Percentiles rank a stretch among this genome's conserved stretches.
Evolutionary conservation across 2,113 vertebrate genomes (phyloP).

Genomic region (Notarius lentiginosus): DNA sequence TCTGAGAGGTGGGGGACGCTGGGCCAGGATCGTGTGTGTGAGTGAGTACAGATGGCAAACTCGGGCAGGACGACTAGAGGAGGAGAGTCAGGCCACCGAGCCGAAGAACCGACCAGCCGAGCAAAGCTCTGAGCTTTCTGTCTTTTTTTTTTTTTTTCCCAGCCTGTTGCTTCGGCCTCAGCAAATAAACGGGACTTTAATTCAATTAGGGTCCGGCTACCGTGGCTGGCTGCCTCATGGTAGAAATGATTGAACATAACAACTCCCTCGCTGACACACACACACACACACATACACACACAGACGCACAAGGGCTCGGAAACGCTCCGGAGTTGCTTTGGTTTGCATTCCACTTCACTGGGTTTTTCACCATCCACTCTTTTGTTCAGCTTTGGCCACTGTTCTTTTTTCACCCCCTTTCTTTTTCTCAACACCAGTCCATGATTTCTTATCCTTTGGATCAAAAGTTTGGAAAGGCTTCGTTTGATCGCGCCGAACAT

Average conservation of each 20-base stretch:
- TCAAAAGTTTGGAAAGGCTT: not conserved
- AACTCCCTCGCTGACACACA: constrained; percentile 58
- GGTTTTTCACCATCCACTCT: constrained; percentile 87
- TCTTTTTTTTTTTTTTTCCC: constrained; percentile 51
- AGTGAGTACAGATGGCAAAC: constrained; percentile 97
- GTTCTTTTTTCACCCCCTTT: constrained; percentile 68
- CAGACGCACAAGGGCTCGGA: constrained; percentile 20
- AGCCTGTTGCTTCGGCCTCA: constrained; percentile 87
- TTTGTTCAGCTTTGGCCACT: constrained; percentile 91
- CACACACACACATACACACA: not conserved
- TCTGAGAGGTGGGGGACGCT: constrained; percentile 77
- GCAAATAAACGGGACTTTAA: constrained; percentile 98
- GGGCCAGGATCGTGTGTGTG: constrained; percentile 80
- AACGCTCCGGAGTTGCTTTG: constrained; percentile 85
- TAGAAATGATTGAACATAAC: constrained; percentile 91
- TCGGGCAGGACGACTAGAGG: constrained; percentile 81
- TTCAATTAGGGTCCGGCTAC: constrained; percentile 97
- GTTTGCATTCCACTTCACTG: constrained; percentile 98
- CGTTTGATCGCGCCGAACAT: constrained; percentile 16
- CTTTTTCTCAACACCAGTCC: not conserved
- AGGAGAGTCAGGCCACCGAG: constrained; percentile 91
- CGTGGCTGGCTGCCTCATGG: constrained; percentile 85
- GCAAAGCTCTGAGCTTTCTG: constrained; percentile 76
- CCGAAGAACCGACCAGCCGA: constrained; percentile 89
- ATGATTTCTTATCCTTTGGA: not conserved